Percentiles rank a stretch among this genome's conserved stretches.
These are phyloP conservation scores for Ennomos quercinarius DNA, from an alignment of 2,888 invertebrate species.

Conservation along the genomic window DNA sequence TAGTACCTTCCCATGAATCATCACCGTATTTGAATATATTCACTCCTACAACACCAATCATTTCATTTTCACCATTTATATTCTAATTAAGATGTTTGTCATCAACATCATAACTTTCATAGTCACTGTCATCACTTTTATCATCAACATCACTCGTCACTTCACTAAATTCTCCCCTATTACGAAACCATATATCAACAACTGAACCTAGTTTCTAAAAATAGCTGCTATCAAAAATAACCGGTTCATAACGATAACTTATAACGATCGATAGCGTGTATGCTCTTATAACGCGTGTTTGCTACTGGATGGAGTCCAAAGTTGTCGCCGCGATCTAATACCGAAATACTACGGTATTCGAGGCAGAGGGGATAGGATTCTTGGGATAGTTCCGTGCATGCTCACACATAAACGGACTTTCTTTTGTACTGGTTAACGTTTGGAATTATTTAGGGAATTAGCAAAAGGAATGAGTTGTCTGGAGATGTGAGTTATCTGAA, in stretches of 20 bases:
- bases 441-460: constrained; percentile 28
- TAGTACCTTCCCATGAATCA: constrained; percentile 10
- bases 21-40: background rate
- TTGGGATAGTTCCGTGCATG: constrained; percentile 59
- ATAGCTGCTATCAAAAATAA: constrained; percentile 25
- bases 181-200: constrained; percentile 15
- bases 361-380: constrained; percentile 71
- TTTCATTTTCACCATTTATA: constrained; percentile 2
- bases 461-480: constrained; percentile 2
- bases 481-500: background rate
- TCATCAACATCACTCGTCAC: constrained; percentile 9
- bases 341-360: constrained; percentile 77
- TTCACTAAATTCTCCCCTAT: constrained; percentile 1
- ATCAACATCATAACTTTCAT: constrained; percentile 9
- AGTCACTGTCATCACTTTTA: constrained; percentile 2
- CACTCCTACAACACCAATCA: constrained; percentile 9
- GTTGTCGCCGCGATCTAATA: constrained; percentile 78
- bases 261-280: constrained; percentile 56
- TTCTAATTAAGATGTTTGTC: background rate
- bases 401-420: constrained; percentile 45
- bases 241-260: constrained; percentile 25
- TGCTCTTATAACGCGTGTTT: constrained; percentile 58
- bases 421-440: constrained; percentile 46
- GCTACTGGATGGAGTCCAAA: constrained; percentile 80
- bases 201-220: constrained; percentile 22